Percentiles rank a stretch among this genome's conserved stretches.
Conservation (phyloP, 2,888 invertebrate genomes). For the Eristalinus aeneus region DNA sequence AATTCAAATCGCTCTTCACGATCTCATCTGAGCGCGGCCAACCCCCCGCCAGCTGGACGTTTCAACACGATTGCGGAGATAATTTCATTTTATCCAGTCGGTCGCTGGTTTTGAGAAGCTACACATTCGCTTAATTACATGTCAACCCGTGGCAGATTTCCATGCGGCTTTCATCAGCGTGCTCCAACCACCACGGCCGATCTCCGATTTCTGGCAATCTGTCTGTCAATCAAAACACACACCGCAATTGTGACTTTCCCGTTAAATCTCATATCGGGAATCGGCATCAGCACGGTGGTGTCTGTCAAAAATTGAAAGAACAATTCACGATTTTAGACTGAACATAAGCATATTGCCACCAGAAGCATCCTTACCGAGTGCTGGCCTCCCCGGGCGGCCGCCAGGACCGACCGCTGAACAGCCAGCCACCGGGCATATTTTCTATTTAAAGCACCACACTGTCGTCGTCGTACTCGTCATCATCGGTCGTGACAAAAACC, state of each 20-base stretch:
- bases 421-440: slow-evolving; percentile 18
- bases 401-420: not conserved
- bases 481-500: slow-evolving; percentile 64
- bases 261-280: slow-evolving; percentile 50
- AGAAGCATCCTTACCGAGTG: slow-evolving; percentile 15
- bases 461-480: slow-evolving; percentile 28
- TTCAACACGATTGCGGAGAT: not conserved
- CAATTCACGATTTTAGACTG: slow-evolving; percentile 53
- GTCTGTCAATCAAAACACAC: slow-evolving; percentile 54
- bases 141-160: slow-evolving; percentile 20
- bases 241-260: slow-evolving; percentile 41
- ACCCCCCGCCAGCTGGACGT: too few relatives aligned
- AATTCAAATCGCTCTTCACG: not conserved
- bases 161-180: slow-evolving; percentile 39
- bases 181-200: not conserved
- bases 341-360: slow-evolving; percentile 48
- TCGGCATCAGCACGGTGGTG: slow-evolving; percentile 42
- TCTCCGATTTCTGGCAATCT: slow-evolving; percentile 39
- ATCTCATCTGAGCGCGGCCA: not conserved
- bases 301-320: slow-evolving; percentile 55
- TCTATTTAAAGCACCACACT: slow-evolving; percentile 56
- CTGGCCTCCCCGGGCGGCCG: too few relatives aligned
- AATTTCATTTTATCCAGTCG: not conserved
- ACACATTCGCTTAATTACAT: slow-evolving; percentile 34
- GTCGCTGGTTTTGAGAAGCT: not conserved